Evolutionary conservation across 2,888 invertebrate species (phyloP).

Genomic region (Zeuzera pyrina): DNA sequence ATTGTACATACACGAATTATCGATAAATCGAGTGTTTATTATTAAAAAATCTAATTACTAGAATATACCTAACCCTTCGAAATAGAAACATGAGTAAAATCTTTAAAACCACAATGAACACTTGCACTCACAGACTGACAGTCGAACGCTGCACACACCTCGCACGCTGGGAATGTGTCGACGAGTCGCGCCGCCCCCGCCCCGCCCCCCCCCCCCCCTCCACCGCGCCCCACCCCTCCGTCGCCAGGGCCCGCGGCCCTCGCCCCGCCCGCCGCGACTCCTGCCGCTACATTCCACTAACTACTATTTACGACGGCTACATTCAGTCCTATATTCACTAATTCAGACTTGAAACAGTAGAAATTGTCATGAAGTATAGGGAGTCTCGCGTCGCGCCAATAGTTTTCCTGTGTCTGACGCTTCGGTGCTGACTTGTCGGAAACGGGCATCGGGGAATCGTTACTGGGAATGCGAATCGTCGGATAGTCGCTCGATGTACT

Average conservation of each 20-base stretch:
- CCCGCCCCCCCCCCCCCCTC: slow-evolving; percentile 11
- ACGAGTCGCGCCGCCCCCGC: slow-evolving; percentile 17
- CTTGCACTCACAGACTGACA: slow-evolving; percentile 33
- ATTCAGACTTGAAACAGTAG: slow-evolving; percentile 13
- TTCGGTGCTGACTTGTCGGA: too few relatives aligned
- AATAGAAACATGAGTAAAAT: slow-evolving; percentile 50
- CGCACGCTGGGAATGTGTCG: slow-evolving; percentile 24
- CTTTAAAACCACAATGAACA: slow-evolving; percentile 53
- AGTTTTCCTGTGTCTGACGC: too few relatives aligned
- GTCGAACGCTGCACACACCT: slow-evolving; percentile 16
- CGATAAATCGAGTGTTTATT: slow-evolving; percentile 37
- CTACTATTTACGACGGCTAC: slow-evolving; percentile 16
- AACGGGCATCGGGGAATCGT: too few relatives aligned
- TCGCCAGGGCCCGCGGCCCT: slow-evolving; percentile 18
- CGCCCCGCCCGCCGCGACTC: slow-evolving; percentile 10
- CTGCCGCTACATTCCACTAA: slow-evolving; percentile 3
- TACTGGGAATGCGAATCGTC: too few relatives aligned
- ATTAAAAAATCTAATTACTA: slow-evolving; percentile 44
- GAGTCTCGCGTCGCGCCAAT: slow-evolving; percentile 22
- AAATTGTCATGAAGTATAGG: slow-evolving; percentile 48
- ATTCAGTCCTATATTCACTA: slow-evolving; percentile 33
- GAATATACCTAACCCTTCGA: slow-evolving; percentile 40
- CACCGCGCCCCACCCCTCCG: slow-evolving; percentile 9
- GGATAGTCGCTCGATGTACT: too few relatives aligned
- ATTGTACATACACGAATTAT: slow-evolving; percentile 47